Base-by-base conservation (phyloP, 2,113 vertebrate species). In the Nicator chloris region DNA sequence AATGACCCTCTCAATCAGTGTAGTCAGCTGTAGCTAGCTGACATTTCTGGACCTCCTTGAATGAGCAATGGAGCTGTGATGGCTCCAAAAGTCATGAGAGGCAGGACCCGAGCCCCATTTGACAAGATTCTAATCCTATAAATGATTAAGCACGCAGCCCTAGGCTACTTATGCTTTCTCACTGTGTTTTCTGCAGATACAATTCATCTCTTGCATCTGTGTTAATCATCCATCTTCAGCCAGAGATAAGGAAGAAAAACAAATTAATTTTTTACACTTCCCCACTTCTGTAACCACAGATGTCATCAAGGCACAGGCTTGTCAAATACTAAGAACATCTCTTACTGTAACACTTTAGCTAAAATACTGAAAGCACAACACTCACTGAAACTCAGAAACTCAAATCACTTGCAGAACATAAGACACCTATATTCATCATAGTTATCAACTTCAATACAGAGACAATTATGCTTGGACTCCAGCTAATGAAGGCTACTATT, bases 271-370 rank as follows among this genome's bases (percentile, higher is more conserved):
- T 90, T 90, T 30, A 71, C 24, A 40, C 42, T 72, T 69, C 14
- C 8, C 17, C 40, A 18, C 20, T 92, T 82, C 30, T 24, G 12
- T 6, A n/a, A 51, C 23, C 39, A 63, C 42, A 86, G 37, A 72
- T 51, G 31, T 73, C 61, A 72, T 31, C 23, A 44, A 92, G 39
- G 63, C 11, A 86, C 5, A 8, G 7, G 12, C 21, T 59, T 70
- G 78, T n/a, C 75, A 79, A 73, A 54, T 17, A 54, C 5, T 56
- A 20, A 84, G 50, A 69, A 73, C 9, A 73, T 40, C 10, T 35
- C 49, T 45, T 40, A 69, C 30, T 0, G 0, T 64, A 79, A 75
- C 22, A 51, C 21, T 72, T 57, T 0, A 44, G 21, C n/a, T 86
- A 53, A 88, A 90, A 88, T 17, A 76, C 31, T 18, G 33, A 23